Percentiles rank a stretch among this genome's conserved stretches.
phyloP scores from a whole-genome alignment of 2,888 invertebrate species.

The Doris montereyensis region DNA sequence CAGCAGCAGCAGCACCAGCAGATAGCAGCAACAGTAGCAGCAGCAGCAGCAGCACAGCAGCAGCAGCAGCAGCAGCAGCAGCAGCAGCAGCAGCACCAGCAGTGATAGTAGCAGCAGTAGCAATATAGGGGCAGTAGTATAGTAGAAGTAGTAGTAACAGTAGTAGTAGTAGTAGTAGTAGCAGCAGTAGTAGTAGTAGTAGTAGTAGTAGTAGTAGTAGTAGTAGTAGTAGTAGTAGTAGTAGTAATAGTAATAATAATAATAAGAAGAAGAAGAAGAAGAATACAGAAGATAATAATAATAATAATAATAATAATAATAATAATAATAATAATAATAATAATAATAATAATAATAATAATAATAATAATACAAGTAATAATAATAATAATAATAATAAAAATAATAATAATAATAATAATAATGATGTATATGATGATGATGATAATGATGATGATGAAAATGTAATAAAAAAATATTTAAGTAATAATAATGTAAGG shows the following conservation, averaged over 20 bases:
- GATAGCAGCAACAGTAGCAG: background rate
- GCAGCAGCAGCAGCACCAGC: background rate
- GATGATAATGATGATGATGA: too few species aligned
- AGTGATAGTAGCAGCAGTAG: background rate
- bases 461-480: too few species aligned
- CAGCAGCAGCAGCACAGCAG: too few species aligned
- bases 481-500: too few species aligned
- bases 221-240: conserved; percentile 40
- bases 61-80: too few species aligned
- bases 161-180: conserved; percentile 27
- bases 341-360: background rate
- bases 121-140: too few species aligned
- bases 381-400: background rate
- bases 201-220: conserved; percentile 37
- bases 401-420: background rate
- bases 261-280: too few species aligned
- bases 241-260: too few species aligned
- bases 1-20: too few species aligned
- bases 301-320: conserved; percentile 34
- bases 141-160: conserved; percentile 29
- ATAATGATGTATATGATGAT: too few species aligned
- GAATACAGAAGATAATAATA: too few species aligned
- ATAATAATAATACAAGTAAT: too few species aligned
- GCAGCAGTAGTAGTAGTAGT: conserved; percentile 38
- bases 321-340: conserved; percentile 16